Base-by-base conservation (phyloP, 2,797 vertebrate genomes). In the Chrysocyon brachyurus region DNA sequence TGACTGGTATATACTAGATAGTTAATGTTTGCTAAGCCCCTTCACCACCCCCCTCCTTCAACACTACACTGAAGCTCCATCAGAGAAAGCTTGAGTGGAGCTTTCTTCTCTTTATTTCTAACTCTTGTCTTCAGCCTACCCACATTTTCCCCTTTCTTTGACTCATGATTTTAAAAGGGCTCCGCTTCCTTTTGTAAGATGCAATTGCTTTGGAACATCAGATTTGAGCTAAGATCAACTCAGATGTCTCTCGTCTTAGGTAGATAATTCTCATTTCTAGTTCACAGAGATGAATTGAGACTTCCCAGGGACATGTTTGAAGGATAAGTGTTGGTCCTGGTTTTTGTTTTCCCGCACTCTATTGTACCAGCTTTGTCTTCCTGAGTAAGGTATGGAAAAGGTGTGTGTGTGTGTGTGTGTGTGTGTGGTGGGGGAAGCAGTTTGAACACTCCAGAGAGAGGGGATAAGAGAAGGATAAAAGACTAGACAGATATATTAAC, bases 81-180 rank as follows among this genome's bases (percentile, higher is more conserved):
- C 26, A 70, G 2, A 26, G 56, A 90, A 95, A 91, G 46, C 26
- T 33, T 78, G 21, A 66, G 8, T 49, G n/a, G 19, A 90, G 14
- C 70, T 87, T 95, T 19, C 15, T 52, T 61, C 7, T 78, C 49
- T 94, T 90, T 81, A 88, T 92, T 94, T 92, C 28, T 92, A 87
- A 86, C 9, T 6, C 17, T 68, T 77, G 17, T 68, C 28, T 85
- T 56, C 33, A 78, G 11, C 4, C 12, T 95, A 90, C 6, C 36
- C 22, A 77, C 10, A 26, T 68, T 21, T 87, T 15, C 7, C 7
- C 49, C 26, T 88, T 46, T 22, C 46, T 5, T 17, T 73, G 33
- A 90, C 14, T 63, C 56, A 36, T 33, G 9, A 52, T 16, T 87
- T 70, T 64, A 96, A 93, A 91, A 83, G 28, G 9, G 16, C 3